These are phyloP conservation scores for Caradrina kadenii DNA, from an alignment of 2,888 invertebrate genomes.

Conservation along the genomic window DNA sequence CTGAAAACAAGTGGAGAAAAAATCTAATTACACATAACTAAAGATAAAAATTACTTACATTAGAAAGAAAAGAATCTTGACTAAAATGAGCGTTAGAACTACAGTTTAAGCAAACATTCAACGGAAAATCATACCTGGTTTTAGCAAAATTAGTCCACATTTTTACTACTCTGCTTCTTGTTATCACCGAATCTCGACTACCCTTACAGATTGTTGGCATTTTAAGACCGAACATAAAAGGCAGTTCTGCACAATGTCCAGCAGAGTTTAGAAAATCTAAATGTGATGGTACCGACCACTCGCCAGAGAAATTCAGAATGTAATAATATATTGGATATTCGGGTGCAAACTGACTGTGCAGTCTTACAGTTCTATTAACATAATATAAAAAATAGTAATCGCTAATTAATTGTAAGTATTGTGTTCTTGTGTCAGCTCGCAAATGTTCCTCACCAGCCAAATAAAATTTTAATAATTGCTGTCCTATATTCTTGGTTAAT, in stretches of 20 bases:
- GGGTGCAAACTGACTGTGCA: slow-evolving; percentile 78
- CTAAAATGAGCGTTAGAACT: not conserved
- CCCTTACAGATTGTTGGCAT: slow-evolving; percentile 75
- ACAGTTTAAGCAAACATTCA: not conserved
- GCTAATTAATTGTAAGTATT: slow-evolving; percentile 82
- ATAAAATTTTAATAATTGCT: slow-evolving; percentile 82
- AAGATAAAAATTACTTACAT: too few relatives aligned
- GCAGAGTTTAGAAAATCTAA: slow-evolving; percentile 75
- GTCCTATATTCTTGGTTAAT: slow-evolving; percentile 76
- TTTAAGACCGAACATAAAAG: slow-evolving; percentile 81
- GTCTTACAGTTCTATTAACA: slow-evolving; percentile 80
- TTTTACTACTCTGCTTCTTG: slow-evolving; percentile 79
- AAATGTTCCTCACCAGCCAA: slow-evolving; percentile 77
- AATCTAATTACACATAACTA: too few relatives aligned
- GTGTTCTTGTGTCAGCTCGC: slow-evolving; percentile 77
- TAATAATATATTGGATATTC: slow-evolving; percentile 83
- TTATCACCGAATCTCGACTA: slow-evolving; percentile 79
- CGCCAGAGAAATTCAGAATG: slow-evolving; percentile 80
- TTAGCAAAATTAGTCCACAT: slow-evolving; percentile 90
- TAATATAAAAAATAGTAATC: slow-evolving; percentile 85
- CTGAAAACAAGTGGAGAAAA: slow-evolving; percentile 70
- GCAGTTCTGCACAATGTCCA: slow-evolving; percentile 83
- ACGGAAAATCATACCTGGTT: slow-evolving; percentile 77
- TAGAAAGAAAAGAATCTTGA: not conserved
- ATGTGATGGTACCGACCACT: slow-evolving; percentile 78